Conservation (phyloP, 2,797 vertebrate genomes). For the Mallotus villosus region DNA sequence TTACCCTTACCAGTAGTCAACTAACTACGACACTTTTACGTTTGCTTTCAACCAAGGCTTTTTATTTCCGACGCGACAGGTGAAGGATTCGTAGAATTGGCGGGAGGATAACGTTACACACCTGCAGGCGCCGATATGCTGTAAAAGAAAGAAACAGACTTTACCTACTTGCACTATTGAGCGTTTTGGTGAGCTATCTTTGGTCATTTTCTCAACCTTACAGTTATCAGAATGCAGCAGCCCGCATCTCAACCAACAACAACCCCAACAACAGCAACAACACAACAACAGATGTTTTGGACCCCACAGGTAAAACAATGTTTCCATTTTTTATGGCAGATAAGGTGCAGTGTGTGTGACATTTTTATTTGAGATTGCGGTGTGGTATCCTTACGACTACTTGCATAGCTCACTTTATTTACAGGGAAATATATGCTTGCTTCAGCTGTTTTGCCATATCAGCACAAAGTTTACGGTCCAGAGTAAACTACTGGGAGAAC, state of each 20-base stretch:
- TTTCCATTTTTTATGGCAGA: not conserved
- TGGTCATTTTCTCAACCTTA: constrained; percentile 5
- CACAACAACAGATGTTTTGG: constrained; percentile 45
- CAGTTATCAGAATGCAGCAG: constrained; percentile 64
- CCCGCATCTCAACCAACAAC: constrained; percentile 45
- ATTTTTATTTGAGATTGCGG: too few relatives aligned
- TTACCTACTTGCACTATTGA: not conserved
- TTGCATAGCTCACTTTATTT: not conserved
- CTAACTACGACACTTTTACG: not conserved
- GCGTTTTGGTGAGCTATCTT: not conserved
- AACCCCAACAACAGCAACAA: constrained; percentile 26
- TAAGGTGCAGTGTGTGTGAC: not conserved
- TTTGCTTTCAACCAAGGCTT: not conserved
- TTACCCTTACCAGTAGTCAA: not conserved
- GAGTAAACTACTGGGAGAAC: not conserved
- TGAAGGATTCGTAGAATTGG: constrained; percentile 13
- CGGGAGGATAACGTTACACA: constrained; percentile 6
- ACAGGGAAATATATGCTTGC: not conserved
- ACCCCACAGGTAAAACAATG: constrained; percentile 53
- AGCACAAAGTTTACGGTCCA: constrained; percentile 8
- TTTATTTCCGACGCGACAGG: constrained; percentile 2
- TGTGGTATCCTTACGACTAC: too few relatives aligned
- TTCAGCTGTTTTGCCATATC: not conserved
- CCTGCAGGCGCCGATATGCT: constrained; percentile 5
- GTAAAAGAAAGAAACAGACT: not conserved